These are phyloP conservation scores for Drosophila nigrodunni DNA, from an alignment of 1,140 invertebrate species.

Conservation along the genomic window DNA sequence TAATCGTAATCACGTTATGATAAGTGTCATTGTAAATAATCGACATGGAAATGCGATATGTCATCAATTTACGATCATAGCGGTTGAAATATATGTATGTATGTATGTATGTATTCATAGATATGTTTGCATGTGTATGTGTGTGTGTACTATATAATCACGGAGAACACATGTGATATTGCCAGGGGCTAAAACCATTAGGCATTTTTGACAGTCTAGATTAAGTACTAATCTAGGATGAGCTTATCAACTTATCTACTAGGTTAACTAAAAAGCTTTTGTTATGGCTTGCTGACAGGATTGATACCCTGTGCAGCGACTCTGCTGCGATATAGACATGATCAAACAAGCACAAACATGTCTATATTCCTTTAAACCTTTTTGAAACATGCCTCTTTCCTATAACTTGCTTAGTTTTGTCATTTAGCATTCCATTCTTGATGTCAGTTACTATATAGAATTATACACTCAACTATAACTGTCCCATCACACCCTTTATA, in stretches of 20 bases:
- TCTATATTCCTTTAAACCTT: too few relatives aligned
- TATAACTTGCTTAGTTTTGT: too few relatives aligned
- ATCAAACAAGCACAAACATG: too few relatives aligned
- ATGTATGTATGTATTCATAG: too few relatives aligned
- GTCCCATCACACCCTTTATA: too few relatives aligned
- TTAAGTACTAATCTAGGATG: constrained; percentile 20
- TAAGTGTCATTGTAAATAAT: constrained; percentile 39
- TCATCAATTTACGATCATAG: constrained; percentile 26
- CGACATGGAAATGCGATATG: constrained; percentile 29
- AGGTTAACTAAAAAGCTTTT: neutral
- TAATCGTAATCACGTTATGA: constrained; percentile 39
- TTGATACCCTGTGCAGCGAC: neutral
- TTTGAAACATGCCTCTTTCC: too few relatives aligned
- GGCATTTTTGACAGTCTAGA: neutral
- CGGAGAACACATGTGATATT: constrained; percentile 15
- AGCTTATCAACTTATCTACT: neutral
- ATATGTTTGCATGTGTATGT: too few relatives aligned
- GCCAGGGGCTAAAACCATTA: neutral
- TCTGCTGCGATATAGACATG: too few relatives aligned
- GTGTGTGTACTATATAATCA: neutral
- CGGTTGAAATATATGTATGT: neutral
- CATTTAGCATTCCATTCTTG: too few relatives aligned
- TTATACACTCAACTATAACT: too few relatives aligned
- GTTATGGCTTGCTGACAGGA: neutral
- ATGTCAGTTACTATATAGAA: too few relatives aligned